Conservation (phyloP, 1,140 invertebrate genomes). For the Popillia japonica region DNA sequence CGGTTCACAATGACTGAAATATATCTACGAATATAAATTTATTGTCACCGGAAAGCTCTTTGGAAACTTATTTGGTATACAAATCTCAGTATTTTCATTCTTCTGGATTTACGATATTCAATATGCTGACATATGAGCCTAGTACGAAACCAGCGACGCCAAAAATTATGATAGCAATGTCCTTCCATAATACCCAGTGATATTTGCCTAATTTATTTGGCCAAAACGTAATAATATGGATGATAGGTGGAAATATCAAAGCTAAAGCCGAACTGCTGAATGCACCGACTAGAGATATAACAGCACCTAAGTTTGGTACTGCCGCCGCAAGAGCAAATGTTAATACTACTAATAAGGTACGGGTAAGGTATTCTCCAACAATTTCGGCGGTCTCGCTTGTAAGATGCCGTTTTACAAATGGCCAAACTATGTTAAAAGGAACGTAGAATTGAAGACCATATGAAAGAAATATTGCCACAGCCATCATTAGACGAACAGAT, state of each 20-base stretch:
- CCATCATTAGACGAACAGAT: conserved; percentile 83
- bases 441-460: conserved; percentile 94
- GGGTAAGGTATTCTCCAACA: conserved; percentile 73
- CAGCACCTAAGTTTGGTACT: conserved; percentile 86
- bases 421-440: conserved; percentile 89
- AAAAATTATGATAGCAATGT: conserved; percentile 75
- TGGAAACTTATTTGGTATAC: not conserved
- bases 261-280: conserved; percentile 89
- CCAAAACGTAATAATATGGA: conserved; percentile 87
- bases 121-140: conserved; percentile 80
- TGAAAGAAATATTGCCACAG: conserved; percentile 84
- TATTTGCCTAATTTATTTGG: conserved; percentile 69
- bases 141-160: conserved; percentile 79
- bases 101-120: conserved; percentile 67
- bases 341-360: conserved; percentile 75
- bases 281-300: conserved; percentile 92
- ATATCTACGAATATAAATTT: not conserved
- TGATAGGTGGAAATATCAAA: conserved; percentile 88
- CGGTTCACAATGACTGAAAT: not conserved
- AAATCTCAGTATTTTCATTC: conserved; percentile 32
- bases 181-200: conserved; percentile 74
- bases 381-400: conserved; percentile 66
- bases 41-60: conserved; percentile 8
- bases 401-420: conserved; percentile 70
- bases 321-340: conserved; percentile 85